Evolutionary conservation across 2,888 invertebrate species (phyloP).

Genomic region (Margaritifera margaritifera): DNA sequence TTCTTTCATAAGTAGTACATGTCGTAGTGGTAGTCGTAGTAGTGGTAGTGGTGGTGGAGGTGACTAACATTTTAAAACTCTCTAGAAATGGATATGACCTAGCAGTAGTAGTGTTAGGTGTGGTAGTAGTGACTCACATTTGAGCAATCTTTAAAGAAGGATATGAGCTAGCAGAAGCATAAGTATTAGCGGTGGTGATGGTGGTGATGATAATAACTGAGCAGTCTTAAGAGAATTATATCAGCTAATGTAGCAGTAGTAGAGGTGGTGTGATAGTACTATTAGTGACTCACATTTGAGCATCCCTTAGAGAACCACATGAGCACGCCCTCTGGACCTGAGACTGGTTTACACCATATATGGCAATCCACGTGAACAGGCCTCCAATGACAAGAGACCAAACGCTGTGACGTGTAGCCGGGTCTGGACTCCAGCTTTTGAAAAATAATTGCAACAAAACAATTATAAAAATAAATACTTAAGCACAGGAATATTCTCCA

Average conservation of each 20-base stretch:
- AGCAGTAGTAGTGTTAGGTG: no score
- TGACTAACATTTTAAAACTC: no score
- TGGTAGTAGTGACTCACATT: slow-evolving; percentile 53
- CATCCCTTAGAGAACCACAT: slow-evolving; percentile 85
- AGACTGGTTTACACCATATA: slow-evolving; percentile 95
- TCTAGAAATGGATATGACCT: no score
- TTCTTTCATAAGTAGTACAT: no score
- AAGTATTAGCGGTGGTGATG: no score
- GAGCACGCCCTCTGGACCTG: slow-evolving; percentile 94
- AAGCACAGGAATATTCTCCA: no score
- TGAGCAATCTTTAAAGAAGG: slow-evolving; percentile 84
- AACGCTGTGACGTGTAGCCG: slow-evolving; percentile 89
- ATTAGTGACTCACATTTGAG: slow-evolving; percentile 70
- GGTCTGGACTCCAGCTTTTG: slow-evolving; percentile 82
- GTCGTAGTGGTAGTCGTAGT: no score
- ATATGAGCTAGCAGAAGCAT: slow-evolving; percentile 82
- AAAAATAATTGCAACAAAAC: no score
- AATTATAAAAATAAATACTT: no score
- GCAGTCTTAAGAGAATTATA: no score
- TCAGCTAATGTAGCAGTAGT: slow-evolving; percentile 81
- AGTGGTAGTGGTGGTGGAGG: no score
- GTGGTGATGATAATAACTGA: no score
- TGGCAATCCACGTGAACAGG: slow-evolving; percentile 92
- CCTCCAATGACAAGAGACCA: slow-evolving; percentile 90
- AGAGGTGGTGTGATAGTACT: slow-evolving; percentile 81